Conservation (phyloP, 1,140 invertebrate species). For the Leucophenga varia region DNA sequence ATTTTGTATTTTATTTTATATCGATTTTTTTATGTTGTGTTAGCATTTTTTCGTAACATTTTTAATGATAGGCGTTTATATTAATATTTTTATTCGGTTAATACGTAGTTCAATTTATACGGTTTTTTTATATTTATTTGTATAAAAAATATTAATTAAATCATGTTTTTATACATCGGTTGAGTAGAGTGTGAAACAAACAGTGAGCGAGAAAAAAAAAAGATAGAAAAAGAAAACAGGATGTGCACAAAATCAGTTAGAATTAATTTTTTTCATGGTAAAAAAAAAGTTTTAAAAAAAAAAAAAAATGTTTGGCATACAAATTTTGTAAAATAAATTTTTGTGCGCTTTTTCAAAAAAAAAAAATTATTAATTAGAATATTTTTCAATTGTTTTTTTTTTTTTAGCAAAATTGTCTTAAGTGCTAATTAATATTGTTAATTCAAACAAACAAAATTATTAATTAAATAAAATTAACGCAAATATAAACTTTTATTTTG, state of each 20-base stretch:
- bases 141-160: no score
- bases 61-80: slow-evolving; percentile 30
- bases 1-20: slow-evolving; percentile 27
- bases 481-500: no score
- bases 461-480: no score
- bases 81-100: slow-evolving; percentile 7
- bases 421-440: slow-evolving; percentile 20
- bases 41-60: slow-evolving; percentile 37
- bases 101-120: slow-evolving; percentile 1
- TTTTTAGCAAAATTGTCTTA: slow-evolving; percentile 7
- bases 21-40: slow-evolving; percentile 25
- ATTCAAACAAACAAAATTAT: no score
- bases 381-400: slow-evolving; percentile 4
- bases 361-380: no score
- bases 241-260: slow-evolving; percentile 57
- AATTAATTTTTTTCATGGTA: slow-evolving; percentile 53
- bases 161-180: slow-evolving; percentile 42
- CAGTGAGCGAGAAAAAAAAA: slow-evolving; percentile 29
- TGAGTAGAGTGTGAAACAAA: slow-evolving; percentile 50
- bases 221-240: slow-evolving; percentile 55
- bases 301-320: no score
- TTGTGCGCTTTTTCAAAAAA: no score
- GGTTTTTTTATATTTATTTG: slow-evolving; percentile 14
- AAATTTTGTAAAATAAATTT: no score
- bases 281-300: no score